Evolutionary conservation across 2,888 invertebrate genomes (phyloP), one percentile per base, ranked within the genome.

Genomic region (Quadriops clusia): DNA sequence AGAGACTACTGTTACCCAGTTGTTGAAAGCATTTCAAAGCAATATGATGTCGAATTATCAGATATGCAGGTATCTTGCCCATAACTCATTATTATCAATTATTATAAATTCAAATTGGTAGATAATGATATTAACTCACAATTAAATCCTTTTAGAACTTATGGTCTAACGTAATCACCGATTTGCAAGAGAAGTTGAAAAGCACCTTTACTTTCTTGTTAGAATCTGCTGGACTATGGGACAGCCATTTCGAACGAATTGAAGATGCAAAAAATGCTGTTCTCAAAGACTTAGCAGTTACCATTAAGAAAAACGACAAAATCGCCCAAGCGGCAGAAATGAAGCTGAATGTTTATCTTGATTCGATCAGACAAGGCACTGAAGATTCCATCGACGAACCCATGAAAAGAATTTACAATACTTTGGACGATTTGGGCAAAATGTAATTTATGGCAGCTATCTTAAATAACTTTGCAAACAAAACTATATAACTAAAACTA

Each of bases 361-460:
- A 36, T 29, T 12, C 18, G 3, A 20, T 33, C 15, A 25, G 36
- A 11, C 36, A 36, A 32, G 36, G 23, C n/a, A n/a, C n/a, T n/a
- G n/a, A n/a, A n/a, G n/a, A n/a, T n/a, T n/a, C n/a, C n/a, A n/a
- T n/a, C n/a, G n/a, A n/a, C n/a, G n/a, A 16, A 17, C 26, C 5
- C n/a, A 25, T 10, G 12, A 17, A 10, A 23, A 30, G 15, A 17
- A 24, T 9, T 10, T 36, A 15, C 6, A 25, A 22, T 17, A 12
- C n/a, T 7, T 14, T 36, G 10, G 32, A 29, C 16, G 16, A 25
- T 9, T 14, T 33, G 14, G 15, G 18, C n/a, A 11, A 23, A 11
- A 10, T 36, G 33, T 36, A 31, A 34, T 12, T n/a, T n/a, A n/a
- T n/a, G n/a, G n/a, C n/a, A n/a, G n/a, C n/a, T n/a, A n/a, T n/a